These are phyloP conservation scores for Dinothrombium tinctorium DNA, from an alignment of 1,140 invertebrate species.

Conservation along the genomic window DNA sequence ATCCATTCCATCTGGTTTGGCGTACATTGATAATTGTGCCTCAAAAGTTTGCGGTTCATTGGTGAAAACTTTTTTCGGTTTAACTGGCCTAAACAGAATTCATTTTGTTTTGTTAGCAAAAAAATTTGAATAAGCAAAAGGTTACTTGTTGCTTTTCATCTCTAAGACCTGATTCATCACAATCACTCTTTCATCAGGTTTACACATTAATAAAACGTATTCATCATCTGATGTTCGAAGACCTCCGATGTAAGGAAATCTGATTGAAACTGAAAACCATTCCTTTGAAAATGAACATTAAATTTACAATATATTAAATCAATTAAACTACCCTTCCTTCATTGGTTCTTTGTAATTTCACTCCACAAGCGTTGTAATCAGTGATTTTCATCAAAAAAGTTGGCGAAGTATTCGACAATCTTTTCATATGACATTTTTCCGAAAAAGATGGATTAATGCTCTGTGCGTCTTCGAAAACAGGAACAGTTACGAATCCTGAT, in stretches of 20 bases:
- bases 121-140: neutral
- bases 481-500: neutral
- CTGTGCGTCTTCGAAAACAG: conserved; percentile 1
- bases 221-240: conserved; percentile 34
- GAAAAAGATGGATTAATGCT: neutral
- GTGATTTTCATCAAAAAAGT: neutral
- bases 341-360: neutral
- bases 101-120: conserved; percentile 1
- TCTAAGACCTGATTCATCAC: conserved; percentile 28
- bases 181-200: conserved; percentile 30
- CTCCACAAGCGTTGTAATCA: conserved; percentile 1
- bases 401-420: neutral
- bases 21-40: conserved; percentile 30
- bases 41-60: conserved; percentile 31
- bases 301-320: neutral
- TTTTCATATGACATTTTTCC: conserved; percentile 2
- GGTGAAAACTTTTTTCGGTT: conserved; percentile 18
- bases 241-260: conserved; percentile 33
- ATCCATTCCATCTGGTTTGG: conserved; percentile 16
- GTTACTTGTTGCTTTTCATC: conserved; percentile 16
- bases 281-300: conserved; percentile 10
- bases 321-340: neutral
- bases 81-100: conserved; percentile 14
- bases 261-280: conserved; percentile 28
- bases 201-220: conserved; percentile 33